Base-by-base conservation (phyloP, 2,888 invertebrate genomes). In the Archips xylosteana region DNA sequence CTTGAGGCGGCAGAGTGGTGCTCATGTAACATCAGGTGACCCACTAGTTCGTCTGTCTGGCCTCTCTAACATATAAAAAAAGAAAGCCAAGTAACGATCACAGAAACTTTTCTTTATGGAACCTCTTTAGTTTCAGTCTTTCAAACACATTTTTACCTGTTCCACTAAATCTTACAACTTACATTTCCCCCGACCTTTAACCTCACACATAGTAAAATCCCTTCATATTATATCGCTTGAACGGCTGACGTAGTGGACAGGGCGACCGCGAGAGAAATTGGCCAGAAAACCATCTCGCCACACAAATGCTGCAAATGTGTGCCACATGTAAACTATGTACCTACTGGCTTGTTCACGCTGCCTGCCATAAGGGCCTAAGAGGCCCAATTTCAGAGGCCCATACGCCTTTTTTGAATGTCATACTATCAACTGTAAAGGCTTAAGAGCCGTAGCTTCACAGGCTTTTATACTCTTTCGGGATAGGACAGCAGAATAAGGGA, bases 261-360 rank as follows among this genome's bases (percentile, higher is more conserved):
- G 45, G 59, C 39, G 45, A 72, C 72, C 72, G 57, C 72, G 62
- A 13, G 72, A 68, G 67, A 68, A 72, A 72, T 68, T 72, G 72
- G 67, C 57, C 63, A 63, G 63, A 63, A 63, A 63, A 63, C 32
- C 63, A 63, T 45, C 63, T 45, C 13, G 32, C 63, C 47, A 13
- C 63, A 47, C 13, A 10, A 47, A 32, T 47, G 45, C 13, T 32
- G 63, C 42, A 34, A 63, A 47, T 63, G 61, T 42, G 62, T 63
- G 45, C 62, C 45, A 23, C 62, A 63, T 32, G 63, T 47, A 32
- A 62, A 32, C 57, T 57, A 57, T 57, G 32, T 57, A 57, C 57
- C 32, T 32, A 57, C 57, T 32, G 57, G 12, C 32, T 8, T 57
- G 12, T 32, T 10, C 57, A 23, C 12, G 1, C 12, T 57, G 12